Conservation (phyloP, 1,140 invertebrate genomes). For the Papilio dardanus region DNA sequence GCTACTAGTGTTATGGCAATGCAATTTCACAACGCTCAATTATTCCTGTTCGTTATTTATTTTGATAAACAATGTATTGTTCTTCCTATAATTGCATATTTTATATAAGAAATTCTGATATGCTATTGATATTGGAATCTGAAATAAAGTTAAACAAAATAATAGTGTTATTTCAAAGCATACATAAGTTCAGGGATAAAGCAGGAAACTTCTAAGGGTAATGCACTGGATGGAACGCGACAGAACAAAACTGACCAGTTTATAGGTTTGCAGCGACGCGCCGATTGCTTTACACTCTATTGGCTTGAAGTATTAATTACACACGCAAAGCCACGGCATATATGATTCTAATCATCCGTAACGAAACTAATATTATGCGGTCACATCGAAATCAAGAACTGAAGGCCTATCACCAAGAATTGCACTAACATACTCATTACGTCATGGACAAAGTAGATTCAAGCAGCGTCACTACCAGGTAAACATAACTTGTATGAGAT, state of each 20-base stretch:
- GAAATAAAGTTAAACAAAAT: neutral
- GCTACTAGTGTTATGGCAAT: neutral
- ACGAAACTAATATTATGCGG: slow-evolving; percentile 20
- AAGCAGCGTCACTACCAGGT: too few relatives aligned
- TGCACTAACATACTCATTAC: too few relatives aligned
- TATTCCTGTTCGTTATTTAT: slow-evolving; percentile 11
- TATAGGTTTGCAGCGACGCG: slow-evolving; percentile 5
- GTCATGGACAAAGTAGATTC: too few relatives aligned
- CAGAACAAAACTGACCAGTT: neutral
- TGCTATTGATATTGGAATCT: neutral
- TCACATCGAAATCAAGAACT: slow-evolving; percentile 3
- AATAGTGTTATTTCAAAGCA: neutral
- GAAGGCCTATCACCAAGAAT: too few relatives aligned
- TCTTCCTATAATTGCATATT: neutral
- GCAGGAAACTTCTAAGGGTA: neutral
- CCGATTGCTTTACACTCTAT: slow-evolving; percentile 51
- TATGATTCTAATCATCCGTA: slow-evolving; percentile 29
- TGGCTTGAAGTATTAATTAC: slow-evolving; percentile 48
- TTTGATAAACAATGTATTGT: neutral
- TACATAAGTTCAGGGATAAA: neutral
- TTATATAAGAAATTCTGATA: neutral
- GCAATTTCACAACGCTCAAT: slow-evolving; percentile 1
- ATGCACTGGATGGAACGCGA: neutral
- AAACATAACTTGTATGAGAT: too few relatives aligned
- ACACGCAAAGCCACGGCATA: slow-evolving; percentile 44